Base-by-base conservation (phyloP, 2,797 vertebrate species). In the Crypturellus tataupa region DNA sequence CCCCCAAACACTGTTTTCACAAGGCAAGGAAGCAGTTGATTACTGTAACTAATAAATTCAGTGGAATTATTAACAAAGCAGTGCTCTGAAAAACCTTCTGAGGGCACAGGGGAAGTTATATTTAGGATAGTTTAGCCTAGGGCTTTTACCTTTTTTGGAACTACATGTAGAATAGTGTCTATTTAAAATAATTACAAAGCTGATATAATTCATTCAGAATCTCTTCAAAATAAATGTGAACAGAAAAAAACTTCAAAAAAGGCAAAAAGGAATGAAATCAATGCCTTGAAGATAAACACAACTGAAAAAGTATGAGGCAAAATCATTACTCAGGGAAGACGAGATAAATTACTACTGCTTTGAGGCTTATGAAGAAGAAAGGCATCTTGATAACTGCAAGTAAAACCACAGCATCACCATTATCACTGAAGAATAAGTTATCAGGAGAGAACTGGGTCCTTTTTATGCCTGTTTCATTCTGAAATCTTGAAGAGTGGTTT, bases 321-420 rank as follows among this genome's bases (percentile, higher is more conserved):
- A 95, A 95, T 89, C 86, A 92, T 95, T 87, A 82, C 75, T 96
- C 81, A 90, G 44, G 84, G 62, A 93, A 94, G 78, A 89, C 85
- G 88, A 90, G 69, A 60, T 64, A 78, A 65, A 85, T 94, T 92
- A 83, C 86, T 87, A 70, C 79, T 71, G 40, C 93, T 93, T 77
- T 89, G 86, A 87, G 87, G 86, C 84, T 71, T 55, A 69, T 44
- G 68, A 87, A 78, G 72, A 80, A 87, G 83, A 78, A 90, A 96
- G 87, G 77, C 70, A 49, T 84, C 86, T 82, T 92, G 90, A 90
- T 90, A 90, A 82, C 78, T 62, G 12, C 58, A 53, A 77, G 65
- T 56, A 89, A 95, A 91, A 82, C 51, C 68, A 29, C 71, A 78
- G 47, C 46, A 80, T 87, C 69, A 56, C 73, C 19, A 33, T 80